phyloP scores from a whole-genome alignment of 1,140 invertebrate species.

The Macrostomum lignano region DNA sequence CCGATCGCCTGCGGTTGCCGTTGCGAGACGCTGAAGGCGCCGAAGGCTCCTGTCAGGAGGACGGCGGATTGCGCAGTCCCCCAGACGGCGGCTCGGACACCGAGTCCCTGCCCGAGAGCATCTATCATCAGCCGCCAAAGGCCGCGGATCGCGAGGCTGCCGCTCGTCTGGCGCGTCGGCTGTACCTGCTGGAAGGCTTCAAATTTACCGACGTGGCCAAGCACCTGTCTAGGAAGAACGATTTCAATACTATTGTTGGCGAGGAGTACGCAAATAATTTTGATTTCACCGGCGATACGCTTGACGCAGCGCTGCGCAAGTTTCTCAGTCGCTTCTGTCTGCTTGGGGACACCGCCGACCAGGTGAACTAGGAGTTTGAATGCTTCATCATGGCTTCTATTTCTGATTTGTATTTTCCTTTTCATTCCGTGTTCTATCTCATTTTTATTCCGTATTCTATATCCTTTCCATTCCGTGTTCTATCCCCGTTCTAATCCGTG shows the following conservation, averaged over 20 bases:
- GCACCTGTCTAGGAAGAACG: conserved; percentile 88
- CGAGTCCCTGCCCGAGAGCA: conserved; percentile 37
- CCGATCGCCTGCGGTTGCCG: no score
- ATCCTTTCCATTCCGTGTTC: no score
- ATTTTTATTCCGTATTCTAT: no score
- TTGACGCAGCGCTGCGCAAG: conserved; percentile 66
- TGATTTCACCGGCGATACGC: conserved; percentile 50
- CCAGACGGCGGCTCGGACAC: no score
- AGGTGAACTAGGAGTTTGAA: no score
- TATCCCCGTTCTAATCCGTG: no score
- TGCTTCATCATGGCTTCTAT: no score
- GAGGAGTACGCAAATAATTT: conserved; percentile 89
- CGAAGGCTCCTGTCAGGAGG: no score
- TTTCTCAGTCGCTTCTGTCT: conserved; percentile 73
- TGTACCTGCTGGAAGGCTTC: conserved; percentile 42
- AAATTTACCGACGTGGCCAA: conserved; percentile 79
- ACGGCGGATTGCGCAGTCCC: no score
- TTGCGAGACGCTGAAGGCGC: no score
- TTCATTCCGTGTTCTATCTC: no score
- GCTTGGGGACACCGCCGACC: conserved; percentile 78
- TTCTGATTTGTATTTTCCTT: no score
- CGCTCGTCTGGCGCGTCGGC: conserved; percentile 56
- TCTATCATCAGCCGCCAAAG: conserved; percentile 65
- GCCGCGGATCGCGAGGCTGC: conserved; percentile 76
- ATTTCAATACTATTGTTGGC: conserved; percentile 69